Base-by-base conservation (phyloP, 2,888 invertebrate genomes). In the Lordiphosa andalusiaca region DNA sequence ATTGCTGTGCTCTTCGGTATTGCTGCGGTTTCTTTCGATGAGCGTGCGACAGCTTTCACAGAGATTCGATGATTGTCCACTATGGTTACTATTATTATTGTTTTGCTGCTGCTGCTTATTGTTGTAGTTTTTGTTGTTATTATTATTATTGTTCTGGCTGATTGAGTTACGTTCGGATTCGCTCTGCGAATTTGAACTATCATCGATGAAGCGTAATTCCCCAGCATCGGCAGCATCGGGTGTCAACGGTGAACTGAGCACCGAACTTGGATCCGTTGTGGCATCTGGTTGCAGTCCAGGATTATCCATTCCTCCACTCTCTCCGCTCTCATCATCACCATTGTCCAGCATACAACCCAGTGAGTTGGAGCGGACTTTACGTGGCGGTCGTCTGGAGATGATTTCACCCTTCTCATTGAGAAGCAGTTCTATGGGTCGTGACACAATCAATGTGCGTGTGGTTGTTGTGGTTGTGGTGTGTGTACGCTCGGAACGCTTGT, bases 201-300 rank as follows among this genome's bases (percentile, higher is more conserved):
- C 89, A 61, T 89, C 89, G 53, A 89, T 89, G 65, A 86, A 89
- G 57, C 83, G 76, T 38, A 89, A 72, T 58, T 89, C 89, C 1
- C 78, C 71, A 33, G 73, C 73, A 21, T 67, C 83, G 6, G 60
- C 71, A 33, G 73, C 73, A 21, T 67, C 83, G 6, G 60, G 68
- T 50, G 67, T 66, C 59, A 67, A 55, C 47, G 69, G 75, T 16
- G 73, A 84, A 21, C 78, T 77, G 6, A 73, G 47, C 7, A 52
- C 38, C 4, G 77, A 70, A 47, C 65, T 55, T 38, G 54, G 51
- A 47, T 68, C 56, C 25, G 10, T 9, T 30, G 30, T 30, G 30
- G 47, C 41, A 3, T 68, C 60, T 39, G 55, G 23, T 7, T 61
- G 46, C 41, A 65, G 37, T 4, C 58, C 38, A 59, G 49, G 54